Percentiles rank a stretch among this genome's conserved stretches.
Conservation (phyloP, 2,113 vertebrate genomes). For the Zosterops pallidus region DNA sequence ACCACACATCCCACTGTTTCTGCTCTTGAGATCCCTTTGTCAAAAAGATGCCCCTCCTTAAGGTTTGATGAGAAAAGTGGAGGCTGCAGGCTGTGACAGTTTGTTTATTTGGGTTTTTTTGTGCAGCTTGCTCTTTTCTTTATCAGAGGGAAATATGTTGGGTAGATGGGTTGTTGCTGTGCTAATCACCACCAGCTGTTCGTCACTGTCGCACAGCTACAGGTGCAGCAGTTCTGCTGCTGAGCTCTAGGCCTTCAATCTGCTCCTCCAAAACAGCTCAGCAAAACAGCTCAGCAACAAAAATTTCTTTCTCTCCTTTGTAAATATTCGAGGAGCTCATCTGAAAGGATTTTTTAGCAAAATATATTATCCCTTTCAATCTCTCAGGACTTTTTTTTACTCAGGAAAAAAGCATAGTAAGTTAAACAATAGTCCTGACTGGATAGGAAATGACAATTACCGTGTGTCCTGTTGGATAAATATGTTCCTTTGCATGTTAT, state of each 20-base stretch:
- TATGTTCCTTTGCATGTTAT: not conserved
- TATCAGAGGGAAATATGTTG: not conserved
- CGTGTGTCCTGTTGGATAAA: not conserved
- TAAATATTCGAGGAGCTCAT: not conserved
- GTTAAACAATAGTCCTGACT: not conserved
- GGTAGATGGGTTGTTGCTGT: not conserved
- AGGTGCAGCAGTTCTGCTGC: constrained; percentile 27
- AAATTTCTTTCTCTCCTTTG: not conserved
- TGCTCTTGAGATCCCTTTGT: not conserved
- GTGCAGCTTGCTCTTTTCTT: not conserved
- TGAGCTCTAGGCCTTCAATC: constrained; percentile 13
- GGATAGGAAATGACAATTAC: not conserved
- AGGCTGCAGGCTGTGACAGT: not conserved
- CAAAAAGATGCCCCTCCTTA: not conserved
- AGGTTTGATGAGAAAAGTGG: not conserved
- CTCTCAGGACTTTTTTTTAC: not conserved
- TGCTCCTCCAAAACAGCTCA: not conserved
- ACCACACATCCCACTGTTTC: not conserved
- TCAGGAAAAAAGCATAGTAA: not conserved
- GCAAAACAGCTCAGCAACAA: constrained; percentile 1
- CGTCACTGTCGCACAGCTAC: not conserved
- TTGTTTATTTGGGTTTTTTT: not conserved
- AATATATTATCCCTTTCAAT: not conserved
- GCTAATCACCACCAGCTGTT: constrained; percentile 51
- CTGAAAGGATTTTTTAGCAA: not conserved